Percentiles rank a stretch among this genome's conserved stretches.
Conservation (phyloP, 2,888 invertebrate genomes). For the Aplocera efformata region DNA sequence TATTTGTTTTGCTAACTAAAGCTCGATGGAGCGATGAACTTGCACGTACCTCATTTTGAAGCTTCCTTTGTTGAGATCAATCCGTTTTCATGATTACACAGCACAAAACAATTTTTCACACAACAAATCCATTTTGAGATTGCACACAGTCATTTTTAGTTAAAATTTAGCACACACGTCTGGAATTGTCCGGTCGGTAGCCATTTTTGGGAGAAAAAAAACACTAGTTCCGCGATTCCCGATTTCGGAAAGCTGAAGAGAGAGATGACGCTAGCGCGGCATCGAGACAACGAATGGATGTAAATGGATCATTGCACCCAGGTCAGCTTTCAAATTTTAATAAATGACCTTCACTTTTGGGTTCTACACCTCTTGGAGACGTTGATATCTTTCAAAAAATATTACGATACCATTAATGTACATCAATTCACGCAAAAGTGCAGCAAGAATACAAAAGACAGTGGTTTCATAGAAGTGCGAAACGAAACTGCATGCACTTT, state of each 20-base stretch:
- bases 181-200: slow-evolving; percentile 58
- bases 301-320: slow-evolving; percentile 55
- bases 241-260: slow-evolving; percentile 62
- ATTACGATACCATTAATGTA: slow-evolving; percentile 1
- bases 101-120: slow-evolving; percentile 76
- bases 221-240: slow-evolving; percentile 65
- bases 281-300: slow-evolving; percentile 55
- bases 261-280: slow-evolving; percentile 68
- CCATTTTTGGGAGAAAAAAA: slow-evolving; percentile 75
- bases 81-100: slow-evolving; percentile 75
- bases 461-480: slow-evolving; percentile 25
- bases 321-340: slow-evolving; percentile 23
- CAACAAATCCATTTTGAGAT: slow-evolving; percentile 72
- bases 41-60: slow-evolving; percentile 76
- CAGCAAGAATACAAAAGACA: neutral
- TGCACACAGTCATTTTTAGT: slow-evolving; percentile 62
- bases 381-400: neutral
- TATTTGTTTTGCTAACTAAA: slow-evolving; percentile 76
- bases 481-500: slow-evolving; percentile 45
- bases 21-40: slow-evolving; percentile 65
- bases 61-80: slow-evolving; percentile 74
- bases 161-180: slow-evolving; percentile 60
- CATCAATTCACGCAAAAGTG: slow-evolving; percentile 1
- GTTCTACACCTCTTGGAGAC: neutral
- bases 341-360: slow-evolving; percentile 1